These are phyloP conservation scores for Ashinkailepas kermadecensis DNA, from an alignment of 2,888 invertebrate genomes.

Conservation along the genomic window DNA sequence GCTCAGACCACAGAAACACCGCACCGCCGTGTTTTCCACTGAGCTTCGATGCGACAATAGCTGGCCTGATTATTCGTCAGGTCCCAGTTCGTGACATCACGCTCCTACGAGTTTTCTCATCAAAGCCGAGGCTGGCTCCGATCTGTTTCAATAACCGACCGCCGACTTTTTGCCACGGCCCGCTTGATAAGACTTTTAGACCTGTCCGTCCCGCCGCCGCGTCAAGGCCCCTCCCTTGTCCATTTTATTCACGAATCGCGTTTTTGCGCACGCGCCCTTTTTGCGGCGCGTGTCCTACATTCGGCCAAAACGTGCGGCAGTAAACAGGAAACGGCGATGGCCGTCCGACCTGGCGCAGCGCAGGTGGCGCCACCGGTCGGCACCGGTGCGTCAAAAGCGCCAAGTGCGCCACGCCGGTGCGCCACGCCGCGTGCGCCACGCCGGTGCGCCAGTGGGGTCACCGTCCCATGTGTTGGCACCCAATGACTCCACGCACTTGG, in stretches of 20 bases:
- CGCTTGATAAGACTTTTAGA: neutral
- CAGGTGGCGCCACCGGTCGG: neutral
- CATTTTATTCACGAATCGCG: constrained; percentile 2
- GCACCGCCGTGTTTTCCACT: too few relatives aligned
- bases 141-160: neutral
- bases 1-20: too few relatives aligned
- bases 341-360: neutral
- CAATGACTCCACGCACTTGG: too few relatives aligned
- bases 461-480: too few relatives aligned
- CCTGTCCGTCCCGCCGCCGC: neutral
- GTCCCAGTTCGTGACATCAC: too few relatives aligned
- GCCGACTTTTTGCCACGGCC: neutral
- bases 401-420: neutral
- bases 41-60: too few relatives aligned
- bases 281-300: constrained; percentile 7
- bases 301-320: neutral
- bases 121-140: neutral
- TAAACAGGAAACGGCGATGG: neutral
- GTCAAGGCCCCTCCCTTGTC: constrained; percentile 20
- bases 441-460: too few relatives aligned
- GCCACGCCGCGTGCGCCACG: neutral
- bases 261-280: constrained; percentile 2
- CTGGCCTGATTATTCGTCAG: too few relatives aligned
- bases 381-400: neutral
- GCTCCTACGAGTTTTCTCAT: neutral